Conservation (phyloP, 2,888 invertebrate species). For the Pandemis corylana region DNA sequence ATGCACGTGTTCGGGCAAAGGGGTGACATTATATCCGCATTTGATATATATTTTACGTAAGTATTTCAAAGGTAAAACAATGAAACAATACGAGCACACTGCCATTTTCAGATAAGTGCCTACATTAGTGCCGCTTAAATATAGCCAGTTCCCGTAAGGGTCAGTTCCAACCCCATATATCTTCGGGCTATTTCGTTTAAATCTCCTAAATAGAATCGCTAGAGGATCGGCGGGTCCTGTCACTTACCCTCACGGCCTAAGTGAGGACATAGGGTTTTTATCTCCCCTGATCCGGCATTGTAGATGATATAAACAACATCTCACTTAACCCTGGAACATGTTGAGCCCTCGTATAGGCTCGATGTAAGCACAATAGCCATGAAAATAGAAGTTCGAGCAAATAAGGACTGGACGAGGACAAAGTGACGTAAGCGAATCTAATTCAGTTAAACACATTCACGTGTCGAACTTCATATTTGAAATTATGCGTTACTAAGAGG, state of each 20-base stretch:
- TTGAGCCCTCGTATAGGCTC: not conserved
- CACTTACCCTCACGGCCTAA: conserved; percentile 25
- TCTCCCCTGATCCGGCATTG: conserved; percentile 21
- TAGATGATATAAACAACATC: conserved; percentile 22
- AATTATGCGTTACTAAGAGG: no score
- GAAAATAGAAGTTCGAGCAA: not conserved
- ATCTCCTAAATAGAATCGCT: conserved; percentile 33
- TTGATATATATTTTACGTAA: no score
- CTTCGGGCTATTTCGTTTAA: conserved; percentile 29
- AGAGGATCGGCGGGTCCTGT: conserved; percentile 13
- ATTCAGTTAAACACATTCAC: not conserved
- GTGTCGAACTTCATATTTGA: not conserved
- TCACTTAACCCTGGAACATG: not conserved
- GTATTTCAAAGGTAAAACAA: not conserved
- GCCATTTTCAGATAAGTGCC: not conserved
- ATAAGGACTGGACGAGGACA: not conserved
- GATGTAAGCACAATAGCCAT: not conserved
- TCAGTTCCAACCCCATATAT: conserved; percentile 21
- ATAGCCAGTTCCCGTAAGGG: conserved; percentile 1
- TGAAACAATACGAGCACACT: conserved; percentile 3
- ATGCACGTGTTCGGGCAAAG: not conserved
- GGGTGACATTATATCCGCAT: no score
- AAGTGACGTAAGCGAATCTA: not conserved
- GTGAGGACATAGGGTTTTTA: conserved; percentile 32
- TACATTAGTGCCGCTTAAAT: conserved; percentile 2